These are phyloP conservation scores for Tichodroma muraria DNA, from an alignment of 2,113 vertebrate genomes.

Conservation along the genomic window DNA sequence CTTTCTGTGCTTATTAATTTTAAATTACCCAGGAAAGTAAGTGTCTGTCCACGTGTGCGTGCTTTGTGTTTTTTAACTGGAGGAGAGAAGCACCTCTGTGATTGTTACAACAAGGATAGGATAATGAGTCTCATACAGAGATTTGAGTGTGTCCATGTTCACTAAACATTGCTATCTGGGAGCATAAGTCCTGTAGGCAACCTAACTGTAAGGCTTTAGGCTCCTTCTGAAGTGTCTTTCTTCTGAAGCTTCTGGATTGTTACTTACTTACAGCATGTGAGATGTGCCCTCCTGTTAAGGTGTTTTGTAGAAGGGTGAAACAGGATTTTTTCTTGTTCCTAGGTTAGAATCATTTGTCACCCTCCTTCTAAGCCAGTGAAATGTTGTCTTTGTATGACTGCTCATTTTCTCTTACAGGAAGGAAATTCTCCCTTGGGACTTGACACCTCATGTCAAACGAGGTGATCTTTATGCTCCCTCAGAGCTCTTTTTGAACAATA, in stretches of 20 bases:
- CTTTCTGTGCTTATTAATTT: not conserved
- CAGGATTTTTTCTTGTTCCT: not conserved
- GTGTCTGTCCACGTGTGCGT: not conserved
- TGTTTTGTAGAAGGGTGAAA: not conserved
- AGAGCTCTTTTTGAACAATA: not conserved
- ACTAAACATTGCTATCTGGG: not conserved
- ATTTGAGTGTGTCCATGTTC: not conserved
- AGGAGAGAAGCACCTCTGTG: not conserved
- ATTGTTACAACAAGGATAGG: not conserved
- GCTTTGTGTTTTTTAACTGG: not conserved
- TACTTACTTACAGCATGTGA: not conserved
- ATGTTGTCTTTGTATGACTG: not conserved
- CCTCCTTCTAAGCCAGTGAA: not conserved
- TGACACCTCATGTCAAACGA: not conserved
- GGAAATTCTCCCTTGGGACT: not conserved
- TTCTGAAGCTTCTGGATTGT: not conserved
- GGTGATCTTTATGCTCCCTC: not conserved
- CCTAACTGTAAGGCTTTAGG: not conserved
- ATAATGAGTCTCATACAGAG: not conserved
- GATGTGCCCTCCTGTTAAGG: not conserved
- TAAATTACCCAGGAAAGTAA: not conserved
- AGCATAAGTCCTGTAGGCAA: not conserved
- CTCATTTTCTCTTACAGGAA: not conserved
- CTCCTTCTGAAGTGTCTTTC: not conserved
- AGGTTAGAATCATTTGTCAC: rapidly evolving